Conservation (phyloP, 2,113 vertebrate genomes). For the Hemibagrus wyckioides region DNA sequence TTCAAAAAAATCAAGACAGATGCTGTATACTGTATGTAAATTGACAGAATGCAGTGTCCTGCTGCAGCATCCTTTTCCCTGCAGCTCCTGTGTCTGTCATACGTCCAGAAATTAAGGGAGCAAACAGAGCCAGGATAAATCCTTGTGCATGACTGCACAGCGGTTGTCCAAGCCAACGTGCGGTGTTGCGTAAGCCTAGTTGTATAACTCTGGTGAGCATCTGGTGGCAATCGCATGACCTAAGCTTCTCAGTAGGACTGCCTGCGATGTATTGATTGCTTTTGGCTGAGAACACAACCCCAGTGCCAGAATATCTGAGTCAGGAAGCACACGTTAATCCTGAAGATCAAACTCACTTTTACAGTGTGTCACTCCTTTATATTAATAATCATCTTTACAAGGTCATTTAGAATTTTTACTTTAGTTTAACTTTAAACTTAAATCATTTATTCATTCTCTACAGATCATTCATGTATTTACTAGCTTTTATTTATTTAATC, state of each 20-base stretch:
- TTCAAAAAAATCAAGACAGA: no score
- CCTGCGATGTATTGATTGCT: slow-evolving; percentile 42
- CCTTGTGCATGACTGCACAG: slow-evolving; percentile 23
- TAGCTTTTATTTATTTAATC: neutral
- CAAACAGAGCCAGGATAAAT: slow-evolving; percentile 9
- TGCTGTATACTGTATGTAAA: neutral
- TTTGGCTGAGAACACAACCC: slow-evolving; percentile 17
- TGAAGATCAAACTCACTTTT: slow-evolving; percentile 25
- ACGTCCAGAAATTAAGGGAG: neutral
- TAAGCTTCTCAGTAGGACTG: slow-evolving; percentile 55
- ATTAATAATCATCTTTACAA: neutral
- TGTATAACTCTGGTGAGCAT: slow-evolving; percentile 45
- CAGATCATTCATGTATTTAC: neutral
- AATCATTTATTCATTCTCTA: neutral
- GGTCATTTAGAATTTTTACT: slow-evolving; percentile 32
- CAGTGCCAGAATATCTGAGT: slow-evolving; percentile 6
- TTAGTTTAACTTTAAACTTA: neutral
- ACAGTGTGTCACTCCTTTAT: slow-evolving; percentile 9
- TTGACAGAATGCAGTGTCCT: neutral
- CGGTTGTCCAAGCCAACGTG: slow-evolving; percentile 28
- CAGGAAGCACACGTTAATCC: neutral
- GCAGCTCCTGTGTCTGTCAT: neutral
- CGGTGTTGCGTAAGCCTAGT: slow-evolving; percentile 42
- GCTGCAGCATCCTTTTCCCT: neutral
- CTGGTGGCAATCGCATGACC: slow-evolving; percentile 12